Percentiles rank a stretch among this genome's conserved stretches.
phyloP scores from a whole-genome alignment of 2,888 invertebrate species.

The Drosophila hamatofila region DNA sequence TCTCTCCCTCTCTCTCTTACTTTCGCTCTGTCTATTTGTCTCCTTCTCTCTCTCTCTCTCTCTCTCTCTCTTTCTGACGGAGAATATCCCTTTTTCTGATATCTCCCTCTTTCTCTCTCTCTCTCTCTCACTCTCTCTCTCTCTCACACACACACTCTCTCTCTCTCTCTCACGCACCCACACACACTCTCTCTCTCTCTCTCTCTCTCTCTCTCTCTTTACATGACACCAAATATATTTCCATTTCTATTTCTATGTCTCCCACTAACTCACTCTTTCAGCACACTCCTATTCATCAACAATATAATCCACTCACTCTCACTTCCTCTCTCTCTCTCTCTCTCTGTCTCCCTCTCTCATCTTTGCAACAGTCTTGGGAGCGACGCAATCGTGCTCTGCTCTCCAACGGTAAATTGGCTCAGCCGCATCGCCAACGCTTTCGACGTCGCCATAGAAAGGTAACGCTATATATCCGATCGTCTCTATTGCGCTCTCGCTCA shows the following conservation, averaged over 20 bases:
- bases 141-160: too few relatives aligned
- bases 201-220: background rate
- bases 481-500: conserved; percentile 4
- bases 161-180: too few relatives aligned
- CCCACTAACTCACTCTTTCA: background rate
- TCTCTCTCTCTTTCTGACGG: background rate
- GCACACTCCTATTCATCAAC: background rate
- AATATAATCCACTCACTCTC: background rate
- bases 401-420: conserved; percentile 61
- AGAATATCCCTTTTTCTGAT: too few relatives aligned
- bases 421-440: conserved; percentile 70
- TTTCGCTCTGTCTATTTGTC: background rate
- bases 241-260: background rate
- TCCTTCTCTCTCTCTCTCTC: background rate
- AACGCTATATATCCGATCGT: background rate
- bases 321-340: background rate
- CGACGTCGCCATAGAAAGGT: conserved; percentile 60
- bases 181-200: background rate
- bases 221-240: background rate
- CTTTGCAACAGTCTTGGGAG: conserved; percentile 67
- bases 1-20: background rate
- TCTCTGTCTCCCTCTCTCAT: background rate
- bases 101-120: background rate
- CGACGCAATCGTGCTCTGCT: conserved; percentile 60
- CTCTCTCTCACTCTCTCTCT: background rate